Conservation (phyloP, 2,888 invertebrate genomes). For the Rhagophthalmus giganteus region DNA sequence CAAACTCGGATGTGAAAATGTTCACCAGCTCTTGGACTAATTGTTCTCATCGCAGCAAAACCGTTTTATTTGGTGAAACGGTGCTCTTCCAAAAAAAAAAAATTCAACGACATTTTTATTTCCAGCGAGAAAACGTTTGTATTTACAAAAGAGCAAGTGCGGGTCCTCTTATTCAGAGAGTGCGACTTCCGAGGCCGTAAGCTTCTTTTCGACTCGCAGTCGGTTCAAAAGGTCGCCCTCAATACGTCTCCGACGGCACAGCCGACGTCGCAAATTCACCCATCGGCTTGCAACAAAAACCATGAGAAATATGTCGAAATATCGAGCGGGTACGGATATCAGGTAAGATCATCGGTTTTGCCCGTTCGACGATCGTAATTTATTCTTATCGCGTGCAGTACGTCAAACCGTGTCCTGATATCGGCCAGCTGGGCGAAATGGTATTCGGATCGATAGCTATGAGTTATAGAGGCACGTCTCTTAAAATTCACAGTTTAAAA, state of each 20-base stretch:
- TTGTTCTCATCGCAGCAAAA: too few species aligned
- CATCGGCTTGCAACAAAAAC: constrained; percentile 13
- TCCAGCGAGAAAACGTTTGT: constrained; percentile 62
- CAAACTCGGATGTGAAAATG: too few species aligned
- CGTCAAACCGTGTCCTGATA: constrained; percentile 68
- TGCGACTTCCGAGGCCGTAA: constrained; percentile 81
- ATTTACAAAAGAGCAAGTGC: constrained; percentile 73
- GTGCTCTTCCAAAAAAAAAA: too few species aligned
- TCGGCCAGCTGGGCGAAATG: constrained; percentile 83
- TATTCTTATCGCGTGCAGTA: too few species aligned
- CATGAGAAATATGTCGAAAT: constrained; percentile 61
- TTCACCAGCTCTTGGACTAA: too few species aligned
- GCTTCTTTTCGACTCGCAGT: constrained; percentile 80
- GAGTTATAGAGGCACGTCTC: constrained; percentile 83
- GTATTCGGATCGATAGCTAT: constrained; percentile 90
- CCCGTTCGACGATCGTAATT: too few species aligned
- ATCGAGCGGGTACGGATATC: constrained; percentile 65
- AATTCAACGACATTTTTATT: too few species aligned
- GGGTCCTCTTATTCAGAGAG: constrained; percentile 82
- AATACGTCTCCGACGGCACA: constrained; percentile 23
- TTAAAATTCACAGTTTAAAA: constrained; percentile 75
- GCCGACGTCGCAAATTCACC: constrained; percentile 2
- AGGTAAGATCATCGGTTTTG: too few species aligned
- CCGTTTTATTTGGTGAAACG: too few species aligned
- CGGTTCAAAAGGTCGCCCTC: constrained; percentile 64